Base-by-base conservation (phyloP, 2,888 invertebrate species). In the Noctua comes region DNA sequence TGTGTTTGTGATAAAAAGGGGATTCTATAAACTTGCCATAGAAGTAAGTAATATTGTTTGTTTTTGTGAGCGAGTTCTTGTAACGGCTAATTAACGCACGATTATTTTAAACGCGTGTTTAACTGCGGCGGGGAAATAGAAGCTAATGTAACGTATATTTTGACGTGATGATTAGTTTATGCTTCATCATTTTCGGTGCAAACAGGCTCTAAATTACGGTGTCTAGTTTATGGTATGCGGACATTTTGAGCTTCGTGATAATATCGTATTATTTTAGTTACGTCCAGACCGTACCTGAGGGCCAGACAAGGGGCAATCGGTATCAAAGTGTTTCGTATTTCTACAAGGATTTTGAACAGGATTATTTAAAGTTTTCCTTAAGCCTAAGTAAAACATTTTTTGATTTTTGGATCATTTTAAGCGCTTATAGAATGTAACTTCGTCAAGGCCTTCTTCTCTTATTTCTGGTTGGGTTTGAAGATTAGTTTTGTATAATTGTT, bases 1-100 rank as follows among this genome's bases (percentile, higher is more conserved):
- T 83, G 88, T 88, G 89, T 86, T 79, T 78, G 79, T 78, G 89
- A 82, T 73, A 73, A 81, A 86, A 87, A 79, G 80, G 88, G 83
- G 76, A 82, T 86, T 77, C 73, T 73, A 79, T 82, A 76, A 51
- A 72, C 64, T 79, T 77, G 62, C 27, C 54, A 65, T 79, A 64
- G n/a, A 82, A 79, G 88, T 88, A 83, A 88, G 88, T 88, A 80
- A 46, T 13, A 27, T 54, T 57, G 16, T 43, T 69, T 36, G 27
- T 74, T 72, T 64, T 40, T 62, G 40, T 65, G 2, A 31, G 8
- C 48, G n/a, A 40, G 62, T 74, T 54, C 0, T 66, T 66, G 27
- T 21, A 62, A 21, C 5, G 24, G 11, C n/a, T 69, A 69, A 80
- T 80, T 73, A 40, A 21, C 21, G 4, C 4, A n/a, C 27, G 18